Percentiles rank a stretch among this genome's conserved stretches.
Conservation (phyloP, 2,888 invertebrate species). For the Lottia gigantea region DNA sequence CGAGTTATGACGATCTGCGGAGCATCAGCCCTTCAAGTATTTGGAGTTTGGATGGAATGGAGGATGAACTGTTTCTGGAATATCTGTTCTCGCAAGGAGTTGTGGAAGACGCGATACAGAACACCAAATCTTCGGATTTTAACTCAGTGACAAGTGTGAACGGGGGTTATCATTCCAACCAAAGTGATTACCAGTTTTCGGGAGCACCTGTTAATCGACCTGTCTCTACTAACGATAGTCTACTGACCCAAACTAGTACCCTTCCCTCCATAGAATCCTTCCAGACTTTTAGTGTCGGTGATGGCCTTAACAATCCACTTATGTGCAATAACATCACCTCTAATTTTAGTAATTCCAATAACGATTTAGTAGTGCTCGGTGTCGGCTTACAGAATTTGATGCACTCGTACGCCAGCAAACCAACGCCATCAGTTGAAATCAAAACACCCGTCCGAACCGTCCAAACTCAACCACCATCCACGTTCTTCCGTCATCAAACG, state of each 20-base stretch:
- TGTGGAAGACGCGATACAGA: conserved; percentile 42
- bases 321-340: background rate
- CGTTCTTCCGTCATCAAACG: conserved; percentile 1
- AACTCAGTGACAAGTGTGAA: background rate
- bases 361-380: conserved; percentile 65
- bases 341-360: conserved; percentile 23
- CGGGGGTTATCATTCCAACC: background rate
- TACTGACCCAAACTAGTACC: background rate
- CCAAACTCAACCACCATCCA: background rate
- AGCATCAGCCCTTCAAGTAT: conserved; percentile 46
- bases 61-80: conserved; percentile 59
- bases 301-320: background rate
- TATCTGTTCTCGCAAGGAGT: conserved; percentile 62
- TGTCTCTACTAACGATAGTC: background rate
- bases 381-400: conserved; percentile 63
- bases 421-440: conserved; percentile 19
- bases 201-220: background rate
- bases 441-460: conserved; percentile 11
- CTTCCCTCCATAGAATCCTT: conserved; percentile 1
- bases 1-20: conserved; percentile 42
- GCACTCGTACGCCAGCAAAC: conserved; percentile 52
- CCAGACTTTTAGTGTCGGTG: background rate
- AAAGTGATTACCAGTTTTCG: background rate
- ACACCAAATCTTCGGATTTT: conserved; percentile 12
- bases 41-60: conserved; percentile 52